Percentiles rank a stretch among this genome's conserved stretches.
Evolutionary conservation across 1,140 invertebrate species (phyloP).

Genomic region (Plutomurus gul): DNA sequence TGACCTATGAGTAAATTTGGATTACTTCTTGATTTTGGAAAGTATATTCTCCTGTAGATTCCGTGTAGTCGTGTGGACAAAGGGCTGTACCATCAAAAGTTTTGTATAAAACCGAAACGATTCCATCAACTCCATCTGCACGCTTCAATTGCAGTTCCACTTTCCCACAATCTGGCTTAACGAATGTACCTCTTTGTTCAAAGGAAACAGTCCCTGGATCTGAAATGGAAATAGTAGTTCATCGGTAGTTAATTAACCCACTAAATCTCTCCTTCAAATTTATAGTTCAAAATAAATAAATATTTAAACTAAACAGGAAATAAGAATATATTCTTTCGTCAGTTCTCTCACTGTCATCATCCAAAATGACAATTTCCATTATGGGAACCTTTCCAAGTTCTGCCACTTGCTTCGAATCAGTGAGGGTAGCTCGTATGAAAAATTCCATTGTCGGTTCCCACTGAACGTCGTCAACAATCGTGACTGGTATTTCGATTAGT

Average conservation of each 20-base stretch:
- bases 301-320: too few relatives aligned
- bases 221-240: too few relatives aligned
- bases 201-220: not conserved
- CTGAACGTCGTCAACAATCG: constrained; percentile 67
- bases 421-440: constrained; percentile 62
- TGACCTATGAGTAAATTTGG: too few relatives aligned
- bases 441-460: constrained; percentile 70
- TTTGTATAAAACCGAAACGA: not conserved
- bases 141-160: not conserved
- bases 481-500: constrained; percentile 49
- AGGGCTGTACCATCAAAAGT: not conserved
- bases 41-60: not conserved
- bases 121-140: not conserved
- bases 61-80: not conserved
- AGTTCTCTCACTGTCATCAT: constrained; percentile 57
- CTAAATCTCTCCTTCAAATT: too few relatives aligned
- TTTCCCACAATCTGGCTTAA: not conserved
- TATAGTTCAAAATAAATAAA: too few relatives aligned
- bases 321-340: too few relatives aligned
- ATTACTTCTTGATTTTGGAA: not conserved
- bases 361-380: constrained; percentile 67
- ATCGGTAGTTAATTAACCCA: too few relatives aligned
- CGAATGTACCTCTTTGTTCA: not conserved
- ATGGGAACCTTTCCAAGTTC: constrained; percentile 63
- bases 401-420: constrained; percentile 47